phyloP scores from a whole-genome alignment of 2,888 invertebrate species.

The Sarcophaga subvicina region DNA sequence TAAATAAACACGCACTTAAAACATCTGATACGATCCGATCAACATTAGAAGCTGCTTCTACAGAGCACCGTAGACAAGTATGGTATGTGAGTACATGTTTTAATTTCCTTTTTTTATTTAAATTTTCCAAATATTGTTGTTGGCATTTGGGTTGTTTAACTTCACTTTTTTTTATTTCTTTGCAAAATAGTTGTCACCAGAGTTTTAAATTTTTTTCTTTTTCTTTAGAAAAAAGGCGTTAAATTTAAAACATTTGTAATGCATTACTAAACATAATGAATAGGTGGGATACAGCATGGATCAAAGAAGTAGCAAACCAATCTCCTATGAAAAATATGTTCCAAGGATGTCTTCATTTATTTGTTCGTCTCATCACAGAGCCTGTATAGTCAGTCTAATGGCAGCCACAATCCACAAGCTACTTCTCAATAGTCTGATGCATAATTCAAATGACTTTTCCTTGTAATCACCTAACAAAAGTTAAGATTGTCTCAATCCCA shows the following conservation, averaged over 20 bases:
- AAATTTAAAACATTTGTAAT: conserved; percentile 37
- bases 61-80: not conserved
- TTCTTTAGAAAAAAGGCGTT: conserved; percentile 38
- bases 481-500: too few species aligned
- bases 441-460: too few species aligned
- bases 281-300: not conserved
- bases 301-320: not conserved
- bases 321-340: too few species aligned
- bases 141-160: not conserved
- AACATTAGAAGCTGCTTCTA: not conserved
- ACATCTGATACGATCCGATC: conserved; percentile 10
- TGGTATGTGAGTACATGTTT: not conserved
- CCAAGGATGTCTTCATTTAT: too few species aligned
- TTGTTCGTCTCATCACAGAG: too few species aligned
- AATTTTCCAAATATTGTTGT: not conserved
- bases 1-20: conserved; percentile 44
- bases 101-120: conserved; percentile 32
- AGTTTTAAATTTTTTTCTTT: conserved; percentile 20
- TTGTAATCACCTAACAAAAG: too few species aligned
- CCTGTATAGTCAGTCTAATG: too few species aligned
- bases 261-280: conserved; percentile 27
- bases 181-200: conserved; percentile 57
- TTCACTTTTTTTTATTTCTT: not conserved
- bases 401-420: too few species aligned
- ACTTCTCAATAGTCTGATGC: too few species aligned